Percentiles rank a stretch among this genome's conserved stretches.
Conservation (phyloP, 2,113 vertebrate genomes). For the Paramisgurnus dabryanus region DNA sequence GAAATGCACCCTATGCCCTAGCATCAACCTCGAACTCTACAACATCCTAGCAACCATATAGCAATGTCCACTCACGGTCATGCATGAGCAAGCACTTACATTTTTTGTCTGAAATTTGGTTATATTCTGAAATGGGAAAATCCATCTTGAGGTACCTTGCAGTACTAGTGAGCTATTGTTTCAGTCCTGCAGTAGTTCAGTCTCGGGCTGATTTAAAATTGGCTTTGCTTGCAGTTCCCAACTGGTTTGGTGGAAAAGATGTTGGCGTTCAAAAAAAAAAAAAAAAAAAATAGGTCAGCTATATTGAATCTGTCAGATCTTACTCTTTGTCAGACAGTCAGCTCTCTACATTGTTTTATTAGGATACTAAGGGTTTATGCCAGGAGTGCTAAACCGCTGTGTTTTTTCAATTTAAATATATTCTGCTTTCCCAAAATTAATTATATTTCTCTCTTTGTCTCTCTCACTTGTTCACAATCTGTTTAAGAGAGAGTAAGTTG, state of each 20-base stretch:
- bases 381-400: not conserved
- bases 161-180: not conserved
- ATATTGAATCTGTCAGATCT: not conserved
- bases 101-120: too few relatives aligned
- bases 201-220: not conserved
- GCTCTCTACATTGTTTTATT: too few relatives aligned
- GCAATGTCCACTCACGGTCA: too few relatives aligned
- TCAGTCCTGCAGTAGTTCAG: slow-evolving; percentile 8
- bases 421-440: not conserved
- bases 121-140: not conserved
- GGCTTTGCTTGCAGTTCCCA: not conserved
- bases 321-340: not conserved
- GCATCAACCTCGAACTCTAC: too few relatives aligned
- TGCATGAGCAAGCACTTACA: too few relatives aligned
- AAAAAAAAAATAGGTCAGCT: not conserved
- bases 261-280: not conserved
- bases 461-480: slow-evolving; percentile 7
- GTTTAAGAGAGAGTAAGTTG: slow-evolving; percentile 23
- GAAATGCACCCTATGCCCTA: too few relatives aligned
- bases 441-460: slow-evolving; percentile 2
- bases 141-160: not conserved
- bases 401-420: not conserved
- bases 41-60: too few relatives aligned
- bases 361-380: not conserved
- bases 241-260: slow-evolving; percentile 5